These are phyloP conservation scores for Eupithecia exiguata DNA, from an alignment of 2,888 invertebrate genomes.

Conservation along the genomic window DNA sequence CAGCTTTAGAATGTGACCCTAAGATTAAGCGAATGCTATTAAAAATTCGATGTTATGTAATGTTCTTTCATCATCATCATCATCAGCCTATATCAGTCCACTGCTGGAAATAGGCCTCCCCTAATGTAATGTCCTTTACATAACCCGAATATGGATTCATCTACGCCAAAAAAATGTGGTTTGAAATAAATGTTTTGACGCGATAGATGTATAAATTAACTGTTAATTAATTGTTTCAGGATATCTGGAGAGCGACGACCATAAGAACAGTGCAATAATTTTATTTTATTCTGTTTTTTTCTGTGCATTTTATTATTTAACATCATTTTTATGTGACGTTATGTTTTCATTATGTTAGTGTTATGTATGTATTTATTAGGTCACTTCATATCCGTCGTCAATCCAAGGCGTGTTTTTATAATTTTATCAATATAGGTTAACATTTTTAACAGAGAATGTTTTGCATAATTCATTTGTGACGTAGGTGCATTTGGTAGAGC, in stretches of 20 bases:
- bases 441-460: not conserved
- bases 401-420: not conserved
- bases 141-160: not conserved
- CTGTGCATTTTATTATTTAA: conserved; percentile 68
- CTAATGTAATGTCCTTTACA: not conserved
- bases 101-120: no score
- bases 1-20: not conserved
- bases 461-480: not conserved
- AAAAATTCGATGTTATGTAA: not conserved
- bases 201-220: not conserved
- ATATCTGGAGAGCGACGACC: conserved; percentile 54
- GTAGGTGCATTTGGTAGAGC: not conserved
- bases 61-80: no score
- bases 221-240: conserved; percentile 59
- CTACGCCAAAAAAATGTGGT: not conserved
- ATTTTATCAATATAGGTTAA: not conserved
- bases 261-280: conserved; percentile 48
- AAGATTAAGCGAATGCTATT: not conserved
- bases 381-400: not conserved
- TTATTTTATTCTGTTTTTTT: conserved; percentile 57
- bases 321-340: conserved; percentile 39
- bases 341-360: conserved; percentile 31
- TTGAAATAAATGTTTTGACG: not conserved
- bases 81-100: no score
- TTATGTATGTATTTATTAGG: conserved; percentile 7